Evolutionary conservation across 2,888 invertebrate genomes (phyloP), one percentile per base, ranked within the genome.

Genomic region (Sarcophaga caerulescens): DNA sequence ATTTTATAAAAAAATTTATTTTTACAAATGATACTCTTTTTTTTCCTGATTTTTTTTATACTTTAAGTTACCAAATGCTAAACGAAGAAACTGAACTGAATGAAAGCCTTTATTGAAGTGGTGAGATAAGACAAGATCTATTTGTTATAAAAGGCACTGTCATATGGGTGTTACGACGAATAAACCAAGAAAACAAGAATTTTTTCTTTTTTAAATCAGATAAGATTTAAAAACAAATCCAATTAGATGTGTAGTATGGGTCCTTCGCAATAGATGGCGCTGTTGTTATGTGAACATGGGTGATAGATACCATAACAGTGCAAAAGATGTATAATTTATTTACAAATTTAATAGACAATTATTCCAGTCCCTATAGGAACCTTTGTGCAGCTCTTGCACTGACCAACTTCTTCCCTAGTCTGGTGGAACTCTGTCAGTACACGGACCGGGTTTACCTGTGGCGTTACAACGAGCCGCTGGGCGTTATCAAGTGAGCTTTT

Each of bases 1-100:
- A 10, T 52, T 71, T 73, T 47, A 60, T 21, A 60, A 65, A 52
- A 69, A 71, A 66, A 65, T 82, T 77, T 82, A 23, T 11, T 70
- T 19, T 65, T 71, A 35, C 70, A 75, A 66, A 65, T 57, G 60
- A 21, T 66, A 19, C 44, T 71, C 70, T 35, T 23, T 44, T 21
- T 74, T 52, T 47, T 52, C 1, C 35, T 8, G 35, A 35, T 35
- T 10, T 35, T 35, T 35, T 35, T 35, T 0, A 35, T 8, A 35
- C 35, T 35, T 35, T 10, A 8, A 35, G 1, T 8, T 35, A 35
- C 10, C 2, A 10, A 47, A 10, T 65, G 17, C 23, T 35, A 25
- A 65, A 25, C 12, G 25, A 21, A 65, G 17, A 52, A 52, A 52
- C 35, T 52, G 17, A 70, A 63, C n/a, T 71, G 57, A 63, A 76